phyloP scores from a whole-genome alignment of 2,888 invertebrate species.

The Tachina lurida region DNA sequence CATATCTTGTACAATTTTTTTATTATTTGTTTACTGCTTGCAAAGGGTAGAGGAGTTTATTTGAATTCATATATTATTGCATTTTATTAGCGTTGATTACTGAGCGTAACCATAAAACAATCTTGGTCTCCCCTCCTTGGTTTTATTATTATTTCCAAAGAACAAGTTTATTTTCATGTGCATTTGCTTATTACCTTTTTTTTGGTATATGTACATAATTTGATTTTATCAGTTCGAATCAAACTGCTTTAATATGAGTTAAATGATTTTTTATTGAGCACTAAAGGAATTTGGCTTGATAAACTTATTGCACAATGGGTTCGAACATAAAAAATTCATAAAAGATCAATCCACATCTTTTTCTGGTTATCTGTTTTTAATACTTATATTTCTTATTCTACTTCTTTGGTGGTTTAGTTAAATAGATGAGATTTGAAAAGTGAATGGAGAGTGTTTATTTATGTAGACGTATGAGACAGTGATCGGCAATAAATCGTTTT shows the following conservation, averaged over 20 bases:
- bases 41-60: constrained; percentile 3
- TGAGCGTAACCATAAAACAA: constrained; percentile 29
- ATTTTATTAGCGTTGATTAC: constrained; percentile 27
- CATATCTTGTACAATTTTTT: background rate
- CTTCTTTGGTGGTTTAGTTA: too few species aligned
- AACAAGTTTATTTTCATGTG: background rate
- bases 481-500: too few species aligned
- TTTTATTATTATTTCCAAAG: background rate
- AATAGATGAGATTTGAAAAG: too few species aligned
- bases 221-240: background rate
- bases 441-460: too few species aligned
- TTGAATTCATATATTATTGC: constrained; percentile 43
- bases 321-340: too few species aligned
- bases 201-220: background rate
- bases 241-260: background rate
- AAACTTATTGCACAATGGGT: too few species aligned
- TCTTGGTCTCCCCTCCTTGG: background rate
- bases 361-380: too few species aligned
- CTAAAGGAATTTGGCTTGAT: too few species aligned
- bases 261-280: background rate
- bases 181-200: background rate
- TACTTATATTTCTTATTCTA: too few species aligned
- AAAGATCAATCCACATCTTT: too few species aligned
- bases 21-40: constrained; percentile 16
- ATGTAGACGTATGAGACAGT: too few species aligned